These are phyloP conservation scores for Platysternon megacephalum DNA, from an alignment of 2,113 vertebrate genomes.

Conservation along the genomic window DNA sequence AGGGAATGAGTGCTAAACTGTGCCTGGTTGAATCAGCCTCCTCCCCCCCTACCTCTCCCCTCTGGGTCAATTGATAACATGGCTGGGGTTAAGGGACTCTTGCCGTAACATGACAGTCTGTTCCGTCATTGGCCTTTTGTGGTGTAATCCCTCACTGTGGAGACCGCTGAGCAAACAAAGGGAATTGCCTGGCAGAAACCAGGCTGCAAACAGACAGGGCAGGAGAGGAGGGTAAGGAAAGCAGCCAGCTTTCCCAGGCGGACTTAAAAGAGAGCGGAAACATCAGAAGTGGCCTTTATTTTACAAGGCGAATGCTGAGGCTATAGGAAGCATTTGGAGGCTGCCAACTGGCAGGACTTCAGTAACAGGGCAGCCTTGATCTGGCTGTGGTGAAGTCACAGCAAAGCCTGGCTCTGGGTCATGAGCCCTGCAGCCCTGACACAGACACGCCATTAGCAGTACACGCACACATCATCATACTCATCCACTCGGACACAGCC, in stretches of 20 bases:
- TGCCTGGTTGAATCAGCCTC: not conserved
- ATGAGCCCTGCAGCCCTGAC: not conserved
- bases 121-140: not conserved
- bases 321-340: constrained; percentile 23
- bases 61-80: not conserved
- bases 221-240: constrained; percentile 26
- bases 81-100: not conserved
- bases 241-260: constrained; percentile 44
- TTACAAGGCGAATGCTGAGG: constrained; percentile 57
- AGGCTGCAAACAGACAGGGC: constrained; percentile 13
- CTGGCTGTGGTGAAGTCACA: constrained; percentile 55
- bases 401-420: constrained; percentile 6
- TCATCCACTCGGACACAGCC: not conserved
- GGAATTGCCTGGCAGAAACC: constrained; percentile 11
- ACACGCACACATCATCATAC: not conserved
- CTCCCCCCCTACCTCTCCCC: not conserved
- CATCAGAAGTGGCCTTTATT: constrained; percentile 63
- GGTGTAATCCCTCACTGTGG: not conserved
- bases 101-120: not conserved
- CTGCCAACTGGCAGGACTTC: constrained; percentile 70
- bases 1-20: not conserved
- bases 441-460: not conserved
- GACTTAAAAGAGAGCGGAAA: constrained; percentile 62
- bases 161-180: not conserved
- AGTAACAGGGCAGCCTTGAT: constrained; percentile 47